Conservation (phyloP, 2,113 vertebrate species). For the Sylvia atricapilla region DNA sequence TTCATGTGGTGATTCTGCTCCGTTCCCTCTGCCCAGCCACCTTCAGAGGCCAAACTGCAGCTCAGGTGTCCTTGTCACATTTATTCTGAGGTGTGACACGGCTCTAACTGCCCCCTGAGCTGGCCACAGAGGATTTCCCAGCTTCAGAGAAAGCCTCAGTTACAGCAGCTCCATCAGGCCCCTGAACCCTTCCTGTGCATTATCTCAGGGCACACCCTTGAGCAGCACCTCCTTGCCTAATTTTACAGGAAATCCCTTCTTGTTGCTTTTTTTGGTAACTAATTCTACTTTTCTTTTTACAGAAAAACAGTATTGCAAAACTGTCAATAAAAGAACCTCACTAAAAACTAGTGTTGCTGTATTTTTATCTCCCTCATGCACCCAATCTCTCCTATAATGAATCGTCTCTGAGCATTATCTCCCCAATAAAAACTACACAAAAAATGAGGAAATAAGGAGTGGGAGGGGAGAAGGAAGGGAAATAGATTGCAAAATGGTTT, state of each 20-base stretch:
- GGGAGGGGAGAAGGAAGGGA: conserved; percentile 17
- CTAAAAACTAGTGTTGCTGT: not conserved
- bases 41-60: not conserved
- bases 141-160: not conserved
- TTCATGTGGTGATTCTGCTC: not conserved
- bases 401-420: not conserved
- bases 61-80: not conserved
- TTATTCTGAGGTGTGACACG: not conserved
- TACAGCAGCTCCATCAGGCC: not conserved
- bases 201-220: not conserved
- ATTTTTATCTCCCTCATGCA: not conserved
- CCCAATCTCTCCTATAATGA: not conserved
- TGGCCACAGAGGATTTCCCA: not conserved
- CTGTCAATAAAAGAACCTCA: not conserved
- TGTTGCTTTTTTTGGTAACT: not conserved
- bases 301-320: not conserved
- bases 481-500: conserved; percentile 23
- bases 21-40: not conserved
- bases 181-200: not conserved
- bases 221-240: not conserved
- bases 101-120: not conserved
- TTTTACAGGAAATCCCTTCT: conserved; percentile 10
- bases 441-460: conserved; percentile 34
- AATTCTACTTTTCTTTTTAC: not conserved
- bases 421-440: not conserved